Conservation (phyloP, 2,113 vertebrate genomes). For the Neotragus moschatus region DNA sequence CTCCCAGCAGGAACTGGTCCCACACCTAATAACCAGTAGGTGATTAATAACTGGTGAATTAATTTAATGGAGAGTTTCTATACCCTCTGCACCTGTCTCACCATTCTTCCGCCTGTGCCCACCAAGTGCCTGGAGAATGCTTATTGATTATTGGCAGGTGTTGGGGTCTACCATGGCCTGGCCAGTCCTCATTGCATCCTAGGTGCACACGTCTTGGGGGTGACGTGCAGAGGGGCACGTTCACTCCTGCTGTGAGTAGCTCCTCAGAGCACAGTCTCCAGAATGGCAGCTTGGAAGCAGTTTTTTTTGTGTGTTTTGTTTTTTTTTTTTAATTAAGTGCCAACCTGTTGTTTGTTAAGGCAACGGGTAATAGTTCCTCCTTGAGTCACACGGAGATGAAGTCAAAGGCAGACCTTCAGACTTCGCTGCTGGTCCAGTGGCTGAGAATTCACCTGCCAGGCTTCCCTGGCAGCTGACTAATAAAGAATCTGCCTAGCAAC, state of each 20-base stretch:
- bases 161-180: neutral
- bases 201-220: neutral
- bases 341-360: neutral
- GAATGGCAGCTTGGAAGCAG: neutral
- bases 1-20: neutral
- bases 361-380: rapidly evolving
- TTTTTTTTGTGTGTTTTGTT: neutral
- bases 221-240: neutral
- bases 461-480: neutral
- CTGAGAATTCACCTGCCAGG: neutral
- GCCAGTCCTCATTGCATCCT: neutral
- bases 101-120: neutral
- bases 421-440: neutral
- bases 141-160: neutral
- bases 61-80: neutral
- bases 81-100: neutral
- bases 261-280: neutral
- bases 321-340: neutral
- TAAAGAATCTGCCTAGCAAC: neutral
- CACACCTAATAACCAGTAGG: neutral
- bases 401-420: neutral
- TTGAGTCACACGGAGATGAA: neutral
- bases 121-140: neutral
- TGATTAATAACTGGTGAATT: neutral
- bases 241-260: neutral